phyloP scores from a whole-genome alignment of 1,140 invertebrate genomes.

The Drosophila rufa region DNA sequence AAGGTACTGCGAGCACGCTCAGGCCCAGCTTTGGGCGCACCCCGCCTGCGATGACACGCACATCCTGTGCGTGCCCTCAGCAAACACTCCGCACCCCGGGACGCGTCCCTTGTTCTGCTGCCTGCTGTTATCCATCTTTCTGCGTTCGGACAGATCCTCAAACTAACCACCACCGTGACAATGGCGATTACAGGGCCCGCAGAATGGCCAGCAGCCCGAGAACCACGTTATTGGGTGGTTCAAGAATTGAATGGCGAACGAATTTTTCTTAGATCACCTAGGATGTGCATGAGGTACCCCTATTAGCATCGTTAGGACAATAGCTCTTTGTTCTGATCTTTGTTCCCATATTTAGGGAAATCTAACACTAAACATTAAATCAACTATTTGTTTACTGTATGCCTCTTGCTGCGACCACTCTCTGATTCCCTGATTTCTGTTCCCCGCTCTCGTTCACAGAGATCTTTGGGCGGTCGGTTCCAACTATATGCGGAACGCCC shows the following conservation, averaged over 20 bases:
- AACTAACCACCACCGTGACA: slow-evolving; percentile 6
- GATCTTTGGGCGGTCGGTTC: background rate
- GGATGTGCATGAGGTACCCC: background rate
- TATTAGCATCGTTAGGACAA: background rate
- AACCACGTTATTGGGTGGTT: slow-evolving; percentile 6
- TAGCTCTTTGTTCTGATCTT: background rate
- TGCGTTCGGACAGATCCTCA: slow-evolving; percentile 3
- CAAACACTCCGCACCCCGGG: slow-evolving; percentile 18
- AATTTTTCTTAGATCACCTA: background rate
- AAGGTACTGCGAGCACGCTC: background rate
- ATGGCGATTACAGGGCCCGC: background rate
- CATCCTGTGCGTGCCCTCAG: slow-evolving; percentile 22
- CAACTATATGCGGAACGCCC: background rate
- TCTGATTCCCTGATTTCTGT: background rate
- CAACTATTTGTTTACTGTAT: slow-evolving; percentile 11
- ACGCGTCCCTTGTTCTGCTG: slow-evolving; percentile 1
- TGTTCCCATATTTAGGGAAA: background rate
- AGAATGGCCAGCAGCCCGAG: slow-evolving; percentile 17
- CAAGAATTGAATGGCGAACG: background rate
- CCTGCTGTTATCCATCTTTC: slow-evolving; percentile 3
- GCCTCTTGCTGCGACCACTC: background rate
- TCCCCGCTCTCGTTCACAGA: slow-evolving; percentile 19
- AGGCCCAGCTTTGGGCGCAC: background rate
- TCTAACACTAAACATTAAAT: background rate
- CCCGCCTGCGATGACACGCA: slow-evolving; percentile 37